Percentiles rank a stretch among this genome's conserved stretches.
Conservation (phyloP, 2,113 vertebrate species). For the Muscicapa adusta region DNA sequence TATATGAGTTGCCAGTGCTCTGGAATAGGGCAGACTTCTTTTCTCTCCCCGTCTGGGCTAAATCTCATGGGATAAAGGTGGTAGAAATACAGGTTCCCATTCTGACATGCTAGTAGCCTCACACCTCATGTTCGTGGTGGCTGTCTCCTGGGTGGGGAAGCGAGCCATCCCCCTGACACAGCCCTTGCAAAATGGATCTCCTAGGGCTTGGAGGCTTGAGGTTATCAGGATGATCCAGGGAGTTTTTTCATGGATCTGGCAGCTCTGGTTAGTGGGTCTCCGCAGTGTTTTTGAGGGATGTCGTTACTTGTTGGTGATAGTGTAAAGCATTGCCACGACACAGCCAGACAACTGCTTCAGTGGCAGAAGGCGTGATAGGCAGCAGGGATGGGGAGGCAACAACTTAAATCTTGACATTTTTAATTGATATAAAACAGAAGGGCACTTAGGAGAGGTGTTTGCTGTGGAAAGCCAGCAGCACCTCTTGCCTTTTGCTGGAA, state of each 20-base stretch:
- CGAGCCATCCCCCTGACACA: fast-evolving
- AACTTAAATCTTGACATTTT: not conserved
- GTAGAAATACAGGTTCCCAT: not conserved
- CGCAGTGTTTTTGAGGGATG: not conserved
- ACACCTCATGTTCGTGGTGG: fast-evolving
- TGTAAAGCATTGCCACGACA: fast-evolving
- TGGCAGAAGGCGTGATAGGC: not conserved
- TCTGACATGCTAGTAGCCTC: not conserved
- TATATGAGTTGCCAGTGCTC: not conserved
- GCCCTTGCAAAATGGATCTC: not conserved
- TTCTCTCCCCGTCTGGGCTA: not conserved
- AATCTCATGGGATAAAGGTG: not conserved
- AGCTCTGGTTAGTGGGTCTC: not conserved
- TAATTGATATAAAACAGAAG: slow-evolving; percentile 35
- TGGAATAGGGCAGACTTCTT: not conserved
- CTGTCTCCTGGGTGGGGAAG: not conserved
- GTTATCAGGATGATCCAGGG: not conserved
- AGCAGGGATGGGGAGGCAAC: not conserved
- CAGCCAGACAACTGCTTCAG: not conserved
- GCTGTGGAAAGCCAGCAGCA: slow-evolving; percentile 41
- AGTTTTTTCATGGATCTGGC: not conserved
- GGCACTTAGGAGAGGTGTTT: slow-evolving; percentile 40
- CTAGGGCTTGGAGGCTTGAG: not conserved
- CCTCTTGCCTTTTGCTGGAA: slow-evolving; percentile 20
- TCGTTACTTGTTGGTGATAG: not conserved